Percentiles rank a stretch among this genome's conserved stretches.
Evolutionary conservation across 2,888 invertebrate species (phyloP).

Genomic region (Fragum fragum): DNA sequence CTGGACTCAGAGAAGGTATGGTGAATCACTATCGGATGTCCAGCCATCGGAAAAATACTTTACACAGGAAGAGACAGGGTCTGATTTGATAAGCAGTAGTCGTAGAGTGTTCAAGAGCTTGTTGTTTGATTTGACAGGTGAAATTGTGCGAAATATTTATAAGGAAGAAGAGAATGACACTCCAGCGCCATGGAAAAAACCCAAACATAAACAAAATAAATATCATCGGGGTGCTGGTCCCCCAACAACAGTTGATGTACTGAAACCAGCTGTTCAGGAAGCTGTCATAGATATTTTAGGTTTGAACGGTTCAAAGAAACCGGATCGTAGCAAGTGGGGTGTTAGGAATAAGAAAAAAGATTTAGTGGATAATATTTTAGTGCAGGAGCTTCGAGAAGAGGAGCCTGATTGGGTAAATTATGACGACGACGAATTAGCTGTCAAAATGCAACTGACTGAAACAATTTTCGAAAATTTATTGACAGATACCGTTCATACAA

Average conservation of each 20-base stretch:
- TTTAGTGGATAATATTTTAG: constrained; percentile 91
- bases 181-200: constrained; percentile 89
- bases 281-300: constrained; percentile 80
- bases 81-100: constrained; percentile 76
- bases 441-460: constrained; percentile 89
- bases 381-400: constrained; percentile 91
- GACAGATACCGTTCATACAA: constrained; percentile 87
- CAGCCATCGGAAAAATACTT: constrained; percentile 76
- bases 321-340: constrained; percentile 80
- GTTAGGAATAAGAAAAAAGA: constrained; percentile 87
- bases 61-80: constrained; percentile 66
- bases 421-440: constrained; percentile 91
- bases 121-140: constrained; percentile 85
- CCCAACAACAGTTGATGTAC: constrained; percentile 79
- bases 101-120: constrained; percentile 83
- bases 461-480: constrained; percentile 89
- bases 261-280: constrained; percentile 80
- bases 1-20: constrained; percentile 82
- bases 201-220: constrained; percentile 80
- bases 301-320: constrained; percentile 75
- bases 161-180: constrained; percentile 78
- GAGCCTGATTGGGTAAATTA: constrained; percentile 92
- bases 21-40: constrained; percentile 78
- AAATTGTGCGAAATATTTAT: constrained; percentile 85
- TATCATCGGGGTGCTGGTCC: constrained; percentile 79